These are phyloP conservation scores for Oreotrochilus melanogaster DNA, from an alignment of 2,113 vertebrate species.

Conservation along the genomic window DNA sequence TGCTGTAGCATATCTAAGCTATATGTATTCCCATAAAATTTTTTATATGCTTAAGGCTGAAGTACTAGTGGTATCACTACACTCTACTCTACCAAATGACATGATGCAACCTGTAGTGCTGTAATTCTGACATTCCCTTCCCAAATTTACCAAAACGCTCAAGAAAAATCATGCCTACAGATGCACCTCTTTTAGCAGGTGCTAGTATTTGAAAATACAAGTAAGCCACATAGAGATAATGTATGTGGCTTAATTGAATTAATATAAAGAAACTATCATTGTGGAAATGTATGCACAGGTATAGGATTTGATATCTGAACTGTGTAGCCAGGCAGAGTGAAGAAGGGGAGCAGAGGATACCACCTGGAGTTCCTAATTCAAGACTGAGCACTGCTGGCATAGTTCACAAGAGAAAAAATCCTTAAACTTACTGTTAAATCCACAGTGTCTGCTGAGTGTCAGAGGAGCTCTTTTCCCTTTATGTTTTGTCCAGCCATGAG, in stretches of 20 bases:
- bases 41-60: neutral
- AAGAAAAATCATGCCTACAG: neutral
- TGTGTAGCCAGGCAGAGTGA: neutral
- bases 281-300: neutral
- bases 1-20: neutral
- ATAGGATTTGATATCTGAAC: neutral
- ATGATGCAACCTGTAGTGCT: neutral
- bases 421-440: neutral
- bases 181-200: neutral
- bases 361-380: neutral
- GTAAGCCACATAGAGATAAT: neutral
- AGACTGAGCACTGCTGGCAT: neutral
- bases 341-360: neutral
- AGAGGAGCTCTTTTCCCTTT: neutral
- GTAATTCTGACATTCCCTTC: neutral
- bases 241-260: neutral
- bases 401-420: neutral
- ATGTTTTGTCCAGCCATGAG: neutral
- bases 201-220: neutral
- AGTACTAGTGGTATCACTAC: neutral
- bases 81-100: neutral
- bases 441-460: neutral
- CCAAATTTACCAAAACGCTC: neutral
- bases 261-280: neutral
- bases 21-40: neutral